phyloP scores from a whole-genome alignment of 2,888 invertebrate genomes.

The Megamerina dolium region DNA sequence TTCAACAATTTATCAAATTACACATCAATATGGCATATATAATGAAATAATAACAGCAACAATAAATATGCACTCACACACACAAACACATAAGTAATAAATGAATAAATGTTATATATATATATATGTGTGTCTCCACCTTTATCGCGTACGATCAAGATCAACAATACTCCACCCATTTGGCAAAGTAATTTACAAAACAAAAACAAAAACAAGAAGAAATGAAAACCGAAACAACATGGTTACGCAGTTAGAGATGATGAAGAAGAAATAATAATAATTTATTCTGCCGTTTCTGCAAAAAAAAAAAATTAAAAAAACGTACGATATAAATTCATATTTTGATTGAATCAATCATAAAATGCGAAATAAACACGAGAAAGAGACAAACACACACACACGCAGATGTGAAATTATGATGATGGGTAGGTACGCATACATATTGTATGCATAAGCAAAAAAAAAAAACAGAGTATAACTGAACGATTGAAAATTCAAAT shows the following conservation, averaged over 20 bases:
- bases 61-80: neutral
- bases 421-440: too few relatives aligned
- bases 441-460: too few relatives aligned
- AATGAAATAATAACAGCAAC: neutral
- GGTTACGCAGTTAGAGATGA: slow-evolving; percentile 2
- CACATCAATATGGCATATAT: slow-evolving; percentile 3
- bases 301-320: too few relatives aligned
- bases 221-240: slow-evolving; percentile 7
- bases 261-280: slow-evolving; percentile 8
- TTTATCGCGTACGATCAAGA: slow-evolving; percentile 12
- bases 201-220: slow-evolving; percentile 2
- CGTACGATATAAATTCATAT: slow-evolving; percentile 28
- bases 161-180: slow-evolving; percentile 17
- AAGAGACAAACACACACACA: neutral
- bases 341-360: slow-evolving; percentile 46
- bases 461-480: too few relatives aligned
- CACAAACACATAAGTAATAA: neutral
- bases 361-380: neutral
- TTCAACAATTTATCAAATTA: slow-evolving; percentile 13
- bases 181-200: slow-evolving; percentile 2
- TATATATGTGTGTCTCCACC: slow-evolving; percentile 15
- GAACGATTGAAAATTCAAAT: too few relatives aligned
- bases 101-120: too few relatives aligned
- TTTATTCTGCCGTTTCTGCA: slow-evolving; percentile 21
- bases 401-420: too few relatives aligned